Evolutionary conservation across 1,140 invertebrate genomes (phyloP).

Genomic region (Drosophila leontia): DNA sequence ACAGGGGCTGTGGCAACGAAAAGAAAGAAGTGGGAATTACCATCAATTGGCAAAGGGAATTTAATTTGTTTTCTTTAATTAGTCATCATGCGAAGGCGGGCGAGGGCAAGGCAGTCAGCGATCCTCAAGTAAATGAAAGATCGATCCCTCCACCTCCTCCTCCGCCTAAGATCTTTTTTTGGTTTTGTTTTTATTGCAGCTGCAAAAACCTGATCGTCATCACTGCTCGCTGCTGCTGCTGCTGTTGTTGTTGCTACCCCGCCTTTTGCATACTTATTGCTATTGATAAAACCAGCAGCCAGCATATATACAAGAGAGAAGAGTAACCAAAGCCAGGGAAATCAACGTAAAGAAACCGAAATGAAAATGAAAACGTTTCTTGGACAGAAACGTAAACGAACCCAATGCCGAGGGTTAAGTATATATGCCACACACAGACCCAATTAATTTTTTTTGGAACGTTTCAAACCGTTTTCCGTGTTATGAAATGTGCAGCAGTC

Average conservation of each 20-base stretch:
- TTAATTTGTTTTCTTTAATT: conserved; percentile 28
- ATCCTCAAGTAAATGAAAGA: conserved; percentile 24
- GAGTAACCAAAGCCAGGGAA: conserved; percentile 16
- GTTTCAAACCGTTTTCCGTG: conserved; percentile 41
- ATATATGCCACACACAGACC: conserved; percentile 32
- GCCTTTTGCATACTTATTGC: conserved; percentile 62
- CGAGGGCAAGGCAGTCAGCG: background rate
- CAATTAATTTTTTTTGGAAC: conserved; percentile 26
- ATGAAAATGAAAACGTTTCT: conserved; percentile 1
- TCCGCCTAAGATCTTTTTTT: conserved; percentile 10
- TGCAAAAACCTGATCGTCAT: conserved; percentile 79
- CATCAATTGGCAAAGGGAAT: conserved; percentile 5
- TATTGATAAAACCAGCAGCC: conserved; percentile 46
- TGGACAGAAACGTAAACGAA: background rate
- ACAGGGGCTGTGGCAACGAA: conserved; percentile 1
- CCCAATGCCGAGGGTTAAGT: background rate
- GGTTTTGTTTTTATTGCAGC: conserved; percentile 44
- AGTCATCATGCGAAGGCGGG: conserved; percentile 22
- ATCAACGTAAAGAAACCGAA: conserved; percentile 8
- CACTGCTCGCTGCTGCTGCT: conserved; percentile 24
- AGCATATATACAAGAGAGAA: conserved; percentile 13
- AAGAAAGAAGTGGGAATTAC: conserved; percentile 19
- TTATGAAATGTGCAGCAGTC: conserved; percentile 59
- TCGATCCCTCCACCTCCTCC: background rate
- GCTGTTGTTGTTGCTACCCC: conserved; percentile 47